phyloP scores from a whole-genome alignment of 2,113 vertebrate genomes.

The rabbit (Oryctolagus cuniculus) region mOryCun1.1 NC_091432.1:8754501-8755000 shows the following conservation, averaged over 20 bases:
- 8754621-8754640: background rate
- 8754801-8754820: background rate
- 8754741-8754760: background rate
- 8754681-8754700: background rate
- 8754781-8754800: background rate
- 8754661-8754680: slow-evolving; percentile 10
- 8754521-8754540: too few species aligned
- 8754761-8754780: background rate
- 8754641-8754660: background rate
- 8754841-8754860: background rate
- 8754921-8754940: background rate
- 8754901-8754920: background rate
- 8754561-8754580: too few species aligned
- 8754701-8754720: background rate
- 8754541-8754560: too few species aligned
- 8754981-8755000: background rate
- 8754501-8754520: too few species aligned
- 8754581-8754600: too few species aligned
- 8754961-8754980: background rate
- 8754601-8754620: too few species aligned
- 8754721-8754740: background rate
- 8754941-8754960: background rate
- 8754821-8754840: background rate
- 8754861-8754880: background rate
- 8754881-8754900: background rate